Evolutionary conservation across 1,140 invertebrate genomes (phyloP), one percentile per base, ranked within the genome.

Genomic region (Hylaeus anthracinus): DNA sequence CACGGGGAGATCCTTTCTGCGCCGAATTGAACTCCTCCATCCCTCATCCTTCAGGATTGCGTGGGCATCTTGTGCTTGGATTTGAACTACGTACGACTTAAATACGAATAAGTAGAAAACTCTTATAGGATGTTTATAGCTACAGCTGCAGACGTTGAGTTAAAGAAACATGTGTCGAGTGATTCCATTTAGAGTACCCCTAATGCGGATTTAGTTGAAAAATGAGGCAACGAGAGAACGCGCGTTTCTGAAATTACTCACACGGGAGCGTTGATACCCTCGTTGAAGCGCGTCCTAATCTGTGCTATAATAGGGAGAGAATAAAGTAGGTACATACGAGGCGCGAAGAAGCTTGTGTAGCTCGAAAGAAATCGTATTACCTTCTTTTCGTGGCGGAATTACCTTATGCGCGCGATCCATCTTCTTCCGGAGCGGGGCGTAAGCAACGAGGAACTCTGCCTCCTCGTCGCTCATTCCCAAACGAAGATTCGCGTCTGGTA

Each of bases 351-450:
- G 51, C 51, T 51, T 10, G 51, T 39, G 61, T 63, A 26, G 8
- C 10, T 41, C n/a, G 9, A 41, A n/a, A n/a, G n/a, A 45, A 51
- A 67, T 45, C 10, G 63, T 3, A 66, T 39, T 66, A 48, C 14
- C 26, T 43, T 51, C 45, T 39, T 51, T 65, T 12, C 15, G 2
- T 45, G 5, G 15, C 26, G 43, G 26, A 67, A 67, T 67, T 67
- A 67, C 65, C 26, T 15, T 39, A 63, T 63, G 10, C 64, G 43
- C 45, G 64, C 51, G 51, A 43, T 66, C 15, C 64, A n/a, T 63
- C 65, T 15, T 67, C 43, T 3, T 55, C 14, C 53, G 9, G 0
- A 5, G 2, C 14, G 45, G 37, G 45, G 5, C n/a, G 6, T 48
- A 26, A 8, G 15, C 64, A 43, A 5, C 37, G 26, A 26, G 26